Evolutionary conservation across 2,888 invertebrate species (phyloP), one percentile per base, ranked within the genome.

Genomic region (Pinctada fucata): DNA sequence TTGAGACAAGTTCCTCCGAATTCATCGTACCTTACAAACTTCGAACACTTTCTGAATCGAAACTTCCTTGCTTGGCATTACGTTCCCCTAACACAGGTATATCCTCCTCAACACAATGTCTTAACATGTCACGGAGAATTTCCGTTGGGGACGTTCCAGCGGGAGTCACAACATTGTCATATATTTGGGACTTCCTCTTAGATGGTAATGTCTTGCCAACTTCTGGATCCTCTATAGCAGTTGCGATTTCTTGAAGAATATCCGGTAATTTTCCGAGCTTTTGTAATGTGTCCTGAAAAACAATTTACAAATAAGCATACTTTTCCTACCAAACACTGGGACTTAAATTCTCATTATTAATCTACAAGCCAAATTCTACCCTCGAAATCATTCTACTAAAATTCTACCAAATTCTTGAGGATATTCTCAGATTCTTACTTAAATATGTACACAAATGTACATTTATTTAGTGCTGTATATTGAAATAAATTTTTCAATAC

Each of bases 181-280:
- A 90, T 76, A 87, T 87, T 79, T 89, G 89, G 79, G 88, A 88
- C 74, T 86, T 85, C 73, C 89, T 82, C 69, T 88, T 88, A 45
- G 77, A 78, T 45, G 84, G 84, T 52, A 84, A 82, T 58, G 78
- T 77, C 80, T 85, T 86, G n/a, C 86, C 83, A 52, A 84, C 82
- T 10, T 80, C 80, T 3, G 91, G 91, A 77, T 91, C 88, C 13
- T 89, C 86, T 64, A 87, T 76, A 47, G 89, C 89, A 5, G 80
- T 78, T 2, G 86, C 83, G 47, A 91, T 80, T 49, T 87, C 87
- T 10, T 78, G 80, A 65, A 91, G 85, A 48, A 90, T 88, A 50
- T 79, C 78, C n/a, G 83, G 83, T 76, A 91, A 83, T 49, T 81
- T 75, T 51, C 85, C 85, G 66, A 91, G 83, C 75, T 89, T 90